Percentiles rank a stretch among this genome's conserved stretches.
Conservation (phyloP, 2,113 vertebrate species). For the Micronycteris hirsuta region DNA sequence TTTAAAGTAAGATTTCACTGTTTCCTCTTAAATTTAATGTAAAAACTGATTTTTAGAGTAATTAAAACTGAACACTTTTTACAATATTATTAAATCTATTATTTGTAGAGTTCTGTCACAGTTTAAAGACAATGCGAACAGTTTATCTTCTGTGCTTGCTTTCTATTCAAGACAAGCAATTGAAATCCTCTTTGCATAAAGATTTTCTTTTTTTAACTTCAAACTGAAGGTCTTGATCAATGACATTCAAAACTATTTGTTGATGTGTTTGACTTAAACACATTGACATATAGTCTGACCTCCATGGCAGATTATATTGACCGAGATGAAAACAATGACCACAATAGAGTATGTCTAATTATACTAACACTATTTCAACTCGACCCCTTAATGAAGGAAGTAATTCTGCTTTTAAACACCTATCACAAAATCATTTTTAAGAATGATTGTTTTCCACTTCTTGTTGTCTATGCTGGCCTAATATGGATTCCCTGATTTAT, state of each 20-base stretch:
- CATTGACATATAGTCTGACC: not conserved
- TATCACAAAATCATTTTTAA: not conserved
- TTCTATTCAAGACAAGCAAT: not conserved
- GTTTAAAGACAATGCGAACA: not conserved
- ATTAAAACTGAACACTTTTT: not conserved
- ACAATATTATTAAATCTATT: not conserved
- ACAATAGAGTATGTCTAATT: not conserved
- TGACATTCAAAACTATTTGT: not conserved
- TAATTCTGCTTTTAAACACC: not conserved
- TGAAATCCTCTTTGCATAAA: not conserved
- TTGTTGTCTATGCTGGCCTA: not conserved
- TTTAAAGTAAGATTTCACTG: not conserved
- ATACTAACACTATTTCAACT: not conserved
- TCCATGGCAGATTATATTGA: not conserved
- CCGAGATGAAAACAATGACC: not conserved
- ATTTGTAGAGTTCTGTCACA: not conserved
- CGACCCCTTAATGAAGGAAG: not conserved
- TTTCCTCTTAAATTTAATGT: slow-evolving; percentile 14
- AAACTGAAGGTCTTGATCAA: not conserved
- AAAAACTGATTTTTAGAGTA: not conserved
- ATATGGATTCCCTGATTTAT: not conserved
- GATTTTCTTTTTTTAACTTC: not conserved
- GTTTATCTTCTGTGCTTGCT: not conserved
- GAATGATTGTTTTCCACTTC: not conserved
- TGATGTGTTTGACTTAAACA: not conserved